Base-by-base conservation (phyloP, 1,140 invertebrate genomes). In the Zaprionus africanus region DNA sequence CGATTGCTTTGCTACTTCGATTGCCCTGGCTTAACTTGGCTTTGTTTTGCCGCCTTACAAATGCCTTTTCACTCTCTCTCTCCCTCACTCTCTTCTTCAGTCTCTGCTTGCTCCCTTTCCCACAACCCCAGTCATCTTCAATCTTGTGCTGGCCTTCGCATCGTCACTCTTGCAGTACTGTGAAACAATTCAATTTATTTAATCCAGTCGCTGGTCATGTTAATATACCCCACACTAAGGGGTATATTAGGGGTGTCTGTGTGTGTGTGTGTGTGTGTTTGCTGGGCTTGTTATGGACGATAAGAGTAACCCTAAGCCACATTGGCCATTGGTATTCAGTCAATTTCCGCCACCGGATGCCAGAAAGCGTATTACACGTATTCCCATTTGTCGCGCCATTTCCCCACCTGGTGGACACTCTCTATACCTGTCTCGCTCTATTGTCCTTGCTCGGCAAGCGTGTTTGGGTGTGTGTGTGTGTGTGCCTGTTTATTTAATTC, bases 141-240 rank as follows among this genome's bases (percentile, higher is more conserved):
- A 15, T n/a, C 38, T 41, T 41, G 15, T 46, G 1, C 3, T 17
- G n/a, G 6, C 7, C 41, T 46, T 46, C 38, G n/a, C 31, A n/a
- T 41, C 38, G 41, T n/a, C 41, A 46, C 7, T 46, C 2, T 46
- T 46, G 61, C 82, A 79, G 71, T 66, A 56, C 74, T 75, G 31
- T 34, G 7, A 72, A 88, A 88, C 75, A 88, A 88, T 88, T 88
- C 84, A 88, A 88, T 88, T 90, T 90, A 76, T 88, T 90, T 88
- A 84, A 84, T 84, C 78, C 78, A 71, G 61, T 72, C 65, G 81
- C 65, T 22, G 65, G 60, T 31, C 83, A 86, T 85, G 83, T 78
- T 75, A 86, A 86, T 86, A 75, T 81, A 76, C 66, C 43, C 60
- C 15, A 61, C 68, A 66, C 34, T 60, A 9, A 53, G 65, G 66